Conservation (phyloP, 1,140 invertebrate genomes). For the Ectropis grisescens region DNA sequence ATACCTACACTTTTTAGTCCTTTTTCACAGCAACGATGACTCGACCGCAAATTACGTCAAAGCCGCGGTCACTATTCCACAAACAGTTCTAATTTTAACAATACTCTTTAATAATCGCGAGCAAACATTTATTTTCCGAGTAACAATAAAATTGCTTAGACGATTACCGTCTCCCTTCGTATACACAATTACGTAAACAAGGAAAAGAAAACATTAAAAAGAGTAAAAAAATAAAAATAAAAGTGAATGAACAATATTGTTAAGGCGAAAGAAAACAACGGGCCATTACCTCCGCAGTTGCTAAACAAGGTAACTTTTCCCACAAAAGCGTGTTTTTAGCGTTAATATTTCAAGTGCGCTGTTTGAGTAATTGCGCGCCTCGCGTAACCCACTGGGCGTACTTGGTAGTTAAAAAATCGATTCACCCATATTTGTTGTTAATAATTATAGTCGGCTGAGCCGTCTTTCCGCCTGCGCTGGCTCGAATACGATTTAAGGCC, state of each 20-base stretch:
- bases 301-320: constrained; percentile 57
- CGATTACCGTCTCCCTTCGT: constrained; percentile 46
- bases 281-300: constrained; percentile 45
- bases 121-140: constrained; percentile 22
- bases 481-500: constrained; percentile 65
- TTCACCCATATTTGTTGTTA: constrained; percentile 67
- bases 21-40: constrained; percentile 21
- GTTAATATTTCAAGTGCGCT: constrained; percentile 55
- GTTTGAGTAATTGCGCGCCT: constrained; percentile 49
- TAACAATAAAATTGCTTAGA: constrained; percentile 40
- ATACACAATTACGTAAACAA: constrained; percentile 60
- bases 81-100: no score
- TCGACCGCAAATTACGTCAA: constrained; percentile 15
- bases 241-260: constrained; percentile 28
- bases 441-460: constrained; percentile 62
- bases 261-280: constrained; percentile 43
- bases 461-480: constrained; percentile 59
- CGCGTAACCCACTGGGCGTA: constrained; percentile 19
- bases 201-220: constrained; percentile 27
- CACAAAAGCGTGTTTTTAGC: constrained; percentile 46
- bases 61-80: constrained; percentile 17
- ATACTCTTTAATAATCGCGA: no score
- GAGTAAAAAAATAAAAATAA: constrained; percentile 18
- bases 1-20: no score
- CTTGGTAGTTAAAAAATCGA: constrained; percentile 36